Conservation (phyloP, 2,888 invertebrate genomes). For the Agrochola circellaris region DNA sequence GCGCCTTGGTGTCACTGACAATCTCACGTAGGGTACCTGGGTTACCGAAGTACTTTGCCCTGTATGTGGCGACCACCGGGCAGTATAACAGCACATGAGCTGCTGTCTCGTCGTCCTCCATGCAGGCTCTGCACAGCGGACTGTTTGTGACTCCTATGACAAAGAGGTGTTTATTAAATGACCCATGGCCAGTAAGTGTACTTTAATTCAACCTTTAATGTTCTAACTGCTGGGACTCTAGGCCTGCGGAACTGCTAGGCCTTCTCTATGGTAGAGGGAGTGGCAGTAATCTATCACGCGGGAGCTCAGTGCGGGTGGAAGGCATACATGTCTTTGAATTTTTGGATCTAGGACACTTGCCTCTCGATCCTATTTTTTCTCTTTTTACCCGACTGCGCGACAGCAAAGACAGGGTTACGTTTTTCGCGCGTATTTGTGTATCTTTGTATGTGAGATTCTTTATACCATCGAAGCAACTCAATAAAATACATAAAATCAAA, state of each 20-base stretch:
- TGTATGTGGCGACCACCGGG: no score
- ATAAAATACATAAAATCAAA: background rate
- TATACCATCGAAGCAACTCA: background rate
- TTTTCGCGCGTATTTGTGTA: background rate
- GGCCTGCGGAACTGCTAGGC: no score
- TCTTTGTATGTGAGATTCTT: background rate
- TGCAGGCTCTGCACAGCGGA: no score
- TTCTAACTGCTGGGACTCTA: background rate
- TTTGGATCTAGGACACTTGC: background rate
- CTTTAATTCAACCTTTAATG: no score
- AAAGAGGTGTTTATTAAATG: no score
- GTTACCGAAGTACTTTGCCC: no score
- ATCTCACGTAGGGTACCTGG: no score
- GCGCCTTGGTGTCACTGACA: no score
- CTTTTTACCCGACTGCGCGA: background rate
- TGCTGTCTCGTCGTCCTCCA: no score
- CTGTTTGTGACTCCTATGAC: no score
- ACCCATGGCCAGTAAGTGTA: no score
- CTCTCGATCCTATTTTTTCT: background rate
- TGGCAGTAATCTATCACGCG: background rate
- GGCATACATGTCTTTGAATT: background rate
- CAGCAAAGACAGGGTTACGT: background rate
- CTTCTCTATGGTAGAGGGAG: background rate
- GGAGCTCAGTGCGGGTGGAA: background rate
- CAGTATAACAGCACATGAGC: no score